Base-by-base conservation (phyloP, 2,888 invertebrate species). In the Cerceris rybyensis region DNA sequence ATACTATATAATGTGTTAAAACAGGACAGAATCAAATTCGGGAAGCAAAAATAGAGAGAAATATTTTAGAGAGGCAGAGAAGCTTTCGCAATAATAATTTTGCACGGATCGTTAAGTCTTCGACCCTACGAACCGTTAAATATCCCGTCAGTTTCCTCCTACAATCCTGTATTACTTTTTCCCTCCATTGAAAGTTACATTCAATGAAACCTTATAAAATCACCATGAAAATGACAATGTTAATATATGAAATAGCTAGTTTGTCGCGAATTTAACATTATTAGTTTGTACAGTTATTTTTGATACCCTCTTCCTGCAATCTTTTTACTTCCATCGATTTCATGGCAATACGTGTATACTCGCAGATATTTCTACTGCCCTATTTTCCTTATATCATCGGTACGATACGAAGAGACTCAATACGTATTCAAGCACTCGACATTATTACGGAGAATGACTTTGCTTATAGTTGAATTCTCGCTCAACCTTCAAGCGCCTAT, bases 361-460 rank as follows among this genome's bases (percentile, higher is more conserved):
- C 67, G 28, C 16, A 55, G 68, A 59, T 68, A 74, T 58, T 74
- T 70, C 67, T 78, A 79, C 75, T 76, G 70, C 81, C 76, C 80
- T 80, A 72, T 76, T 79, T 72, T 76, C 66, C 39, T 74, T 58
- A 61, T 17, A 77, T 58, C 64, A 55, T 57, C 66, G 58, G 14
- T 7, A 63, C 67, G 58, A 67, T 41, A 65, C 46, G 64, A 5
- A 9, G 58, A 72, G 67, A 60, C 41, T 64, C 81, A 80, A 77
- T 73, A 75, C 71, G 70, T 82, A 81, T 68, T 70, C 79, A 73
- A 80, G 81, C 79, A 78, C 82, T 84, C 84, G 83, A 83, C 85
- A 87, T 91, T 91, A 91, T 91, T 91, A 91, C 88, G 88, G 86
- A 86, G 88, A 84, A 90, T 91, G 91, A 91, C 91, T 91, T 80